A percentile compares a stretch with the other conserved stretches of the same genome.
Conservation (phyloP, 2,888 invertebrate genomes). For the Lycia hirtaria region DNA sequence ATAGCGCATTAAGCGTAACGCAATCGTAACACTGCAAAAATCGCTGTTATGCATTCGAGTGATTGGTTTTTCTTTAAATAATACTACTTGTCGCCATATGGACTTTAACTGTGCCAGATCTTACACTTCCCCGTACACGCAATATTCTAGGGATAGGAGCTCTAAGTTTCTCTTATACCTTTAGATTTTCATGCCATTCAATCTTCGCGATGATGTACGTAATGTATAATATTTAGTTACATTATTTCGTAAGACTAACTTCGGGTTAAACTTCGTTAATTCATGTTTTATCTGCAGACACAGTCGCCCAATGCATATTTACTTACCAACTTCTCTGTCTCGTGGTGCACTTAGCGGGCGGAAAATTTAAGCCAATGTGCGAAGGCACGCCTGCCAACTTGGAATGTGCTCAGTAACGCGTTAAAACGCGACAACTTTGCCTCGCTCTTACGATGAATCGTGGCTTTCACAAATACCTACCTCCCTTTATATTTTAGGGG, state of each 20-base stretch:
- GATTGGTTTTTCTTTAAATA: too few relatives aligned
- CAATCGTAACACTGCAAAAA: too few relatives aligned
- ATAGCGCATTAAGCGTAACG: too few relatives aligned
- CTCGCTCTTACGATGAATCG: constrained; percentile 43
- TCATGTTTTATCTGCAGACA: constrained; percentile 6
- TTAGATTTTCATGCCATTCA: too few relatives aligned
- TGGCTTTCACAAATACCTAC: constrained; percentile 25
- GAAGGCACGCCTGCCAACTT: constrained; percentile 64
- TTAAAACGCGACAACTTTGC: constrained; percentile 61
- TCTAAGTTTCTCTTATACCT: too few relatives aligned
- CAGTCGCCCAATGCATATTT: constrained; percentile 5
- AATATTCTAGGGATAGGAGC: too few relatives aligned
- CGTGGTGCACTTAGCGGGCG: constrained; percentile 49
- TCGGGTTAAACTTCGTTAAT: neutral
- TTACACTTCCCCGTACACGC: too few relatives aligned
- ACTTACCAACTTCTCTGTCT: constrained; percentile 35
- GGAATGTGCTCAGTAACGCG: constrained; percentile 62
- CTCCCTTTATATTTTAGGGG: constrained; percentile 18
- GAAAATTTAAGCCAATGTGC: constrained; percentile 66
- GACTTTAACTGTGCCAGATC: too few relatives aligned
- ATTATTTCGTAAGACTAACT: neutral
- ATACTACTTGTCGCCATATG: too few relatives aligned
- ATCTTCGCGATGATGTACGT: too few relatives aligned
- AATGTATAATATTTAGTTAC: neutral
- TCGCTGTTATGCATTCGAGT: too few relatives aligned